phyloP scores from a whole-genome alignment of 2,888 invertebrate genomes.

The Plebejus argus region DNA sequence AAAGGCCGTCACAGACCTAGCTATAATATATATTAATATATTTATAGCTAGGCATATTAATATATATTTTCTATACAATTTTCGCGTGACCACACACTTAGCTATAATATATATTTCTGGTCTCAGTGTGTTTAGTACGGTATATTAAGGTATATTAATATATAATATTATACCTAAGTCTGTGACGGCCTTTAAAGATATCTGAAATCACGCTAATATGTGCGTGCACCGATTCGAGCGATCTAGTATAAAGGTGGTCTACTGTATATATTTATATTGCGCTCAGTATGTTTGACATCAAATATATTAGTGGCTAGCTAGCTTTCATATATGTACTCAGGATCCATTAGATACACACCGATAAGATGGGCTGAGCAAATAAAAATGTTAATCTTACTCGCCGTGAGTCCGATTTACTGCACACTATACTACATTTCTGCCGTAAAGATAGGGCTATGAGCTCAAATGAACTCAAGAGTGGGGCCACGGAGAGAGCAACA shows the following conservation, averaged over 20 bases:
- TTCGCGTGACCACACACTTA: too few species aligned
- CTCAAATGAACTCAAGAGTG: background rate
- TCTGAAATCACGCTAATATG: background rate
- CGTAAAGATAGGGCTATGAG: background rate
- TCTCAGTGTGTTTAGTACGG: too few species aligned
- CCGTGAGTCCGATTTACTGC: conserved; percentile 20
- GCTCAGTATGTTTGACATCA: conserved; percentile 24
- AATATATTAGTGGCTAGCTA: background rate
- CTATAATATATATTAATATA: too few species aligned
- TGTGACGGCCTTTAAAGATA: too few species aligned
- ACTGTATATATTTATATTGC: background rate
- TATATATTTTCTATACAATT: too few species aligned
- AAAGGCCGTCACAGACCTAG: too few species aligned
- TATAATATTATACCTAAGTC: too few species aligned
- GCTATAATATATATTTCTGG: too few species aligned
- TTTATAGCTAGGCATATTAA: too few species aligned
- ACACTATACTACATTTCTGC: background rate
- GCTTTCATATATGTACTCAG: conserved; percentile 12
- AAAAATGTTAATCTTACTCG: conserved; percentile 21
- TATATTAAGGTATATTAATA: too few species aligned
- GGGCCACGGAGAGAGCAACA: background rate
- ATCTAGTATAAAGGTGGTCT: background rate
- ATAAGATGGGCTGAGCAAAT: conserved; percentile 27
- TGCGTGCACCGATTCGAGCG: background rate
- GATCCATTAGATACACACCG: conserved; percentile 12